Percentiles rank a stretch among this genome's conserved stretches.
phyloP scores from a whole-genome alignment of 1,140 invertebrate species.

The Pseudomyrmex concolor region DNA sequence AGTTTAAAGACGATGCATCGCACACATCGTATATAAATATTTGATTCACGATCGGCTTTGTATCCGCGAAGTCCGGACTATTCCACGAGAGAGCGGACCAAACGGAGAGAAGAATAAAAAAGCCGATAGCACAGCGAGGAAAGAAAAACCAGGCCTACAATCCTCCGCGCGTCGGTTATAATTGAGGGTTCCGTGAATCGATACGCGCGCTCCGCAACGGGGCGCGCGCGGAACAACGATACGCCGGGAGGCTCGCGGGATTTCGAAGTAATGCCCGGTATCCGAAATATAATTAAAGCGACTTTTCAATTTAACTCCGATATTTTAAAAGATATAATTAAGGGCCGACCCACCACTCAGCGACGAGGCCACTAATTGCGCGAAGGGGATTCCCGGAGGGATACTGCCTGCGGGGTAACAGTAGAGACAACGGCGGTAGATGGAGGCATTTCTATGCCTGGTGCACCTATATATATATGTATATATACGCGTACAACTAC shows the following conservation, averaged over 20 bases:
- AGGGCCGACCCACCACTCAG: slow-evolving; percentile 72
- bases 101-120: slow-evolving; percentile 39
- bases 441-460: slow-evolving; percentile 63
- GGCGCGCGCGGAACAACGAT: not conserved
- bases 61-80: slow-evolving; percentile 51
- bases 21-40: not conserved
- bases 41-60: slow-evolving; percentile 76
- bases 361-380: slow-evolving; percentile 79
- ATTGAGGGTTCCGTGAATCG: slow-evolving; percentile 80
- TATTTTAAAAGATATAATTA: slow-evolving; percentile 84
- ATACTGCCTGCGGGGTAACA: slow-evolving; percentile 19
- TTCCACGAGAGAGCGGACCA: slow-evolving; percentile 7
- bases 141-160: slow-evolving; percentile 69
- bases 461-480: slow-evolving; percentile 21
- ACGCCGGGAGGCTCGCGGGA: slow-evolving; percentile 40
- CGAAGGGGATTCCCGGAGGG: slow-evolving; percentile 64
- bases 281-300: slow-evolving; percentile 81
- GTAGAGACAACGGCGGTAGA: not conserved
- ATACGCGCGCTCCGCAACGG: slow-evolving; percentile 53
- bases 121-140: slow-evolving; percentile 38
- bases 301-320: slow-evolving; percentile 83
- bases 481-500: slow-evolving; percentile 11
- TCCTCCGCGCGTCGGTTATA: slow-evolving; percentile 65
- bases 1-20: slow-evolving; percentile 11
- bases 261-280: slow-evolving; percentile 70